Conservation (phyloP, 2,113 vertebrate genomes). For the Vireo altiloquus region DNA sequence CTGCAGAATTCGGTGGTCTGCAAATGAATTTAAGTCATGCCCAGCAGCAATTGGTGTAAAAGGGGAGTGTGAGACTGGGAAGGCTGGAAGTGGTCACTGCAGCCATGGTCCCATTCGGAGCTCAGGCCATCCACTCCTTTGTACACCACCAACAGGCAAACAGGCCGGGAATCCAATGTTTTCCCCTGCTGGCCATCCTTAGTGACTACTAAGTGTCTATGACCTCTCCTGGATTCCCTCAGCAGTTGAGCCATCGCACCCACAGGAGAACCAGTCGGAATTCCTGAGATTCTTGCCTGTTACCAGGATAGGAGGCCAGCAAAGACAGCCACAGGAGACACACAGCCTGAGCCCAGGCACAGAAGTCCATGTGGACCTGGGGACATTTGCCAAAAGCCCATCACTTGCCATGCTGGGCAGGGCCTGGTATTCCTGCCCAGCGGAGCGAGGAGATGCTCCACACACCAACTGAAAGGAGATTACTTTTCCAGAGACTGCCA, state of each 20-base stretch:
- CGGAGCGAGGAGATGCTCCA: not conserved
- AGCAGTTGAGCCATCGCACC: not conserved
- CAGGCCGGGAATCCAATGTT: not conserved
- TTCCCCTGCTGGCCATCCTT: not conserved
- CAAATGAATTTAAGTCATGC: not conserved
- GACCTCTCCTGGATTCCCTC: not conserved
- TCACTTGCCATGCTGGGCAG: not conserved
- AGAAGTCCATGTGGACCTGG: not conserved
- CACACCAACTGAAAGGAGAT: not conserved
- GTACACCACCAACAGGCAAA: not conserved
- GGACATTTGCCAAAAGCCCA: not conserved
- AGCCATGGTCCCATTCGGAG: not conserved
- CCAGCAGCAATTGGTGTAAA: not conserved
- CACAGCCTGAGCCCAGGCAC: not conserved
- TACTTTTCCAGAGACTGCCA: not conserved
- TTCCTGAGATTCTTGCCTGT: not conserved
- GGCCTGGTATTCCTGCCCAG: not conserved
- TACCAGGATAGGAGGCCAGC: not conserved
- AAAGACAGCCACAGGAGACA: not conserved
- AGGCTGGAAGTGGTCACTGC: not conserved
- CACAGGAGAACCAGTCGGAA: accelerated
- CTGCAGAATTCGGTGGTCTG: not conserved
- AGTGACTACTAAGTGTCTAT: not conserved
- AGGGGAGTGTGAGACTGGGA: not conserved
- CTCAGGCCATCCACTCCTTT: not conserved